Evolutionary conservation across 2,888 invertebrate genomes (phyloP), one percentile per base, ranked within the genome.

Genomic region (Trachelus iudaicus): DNA sequence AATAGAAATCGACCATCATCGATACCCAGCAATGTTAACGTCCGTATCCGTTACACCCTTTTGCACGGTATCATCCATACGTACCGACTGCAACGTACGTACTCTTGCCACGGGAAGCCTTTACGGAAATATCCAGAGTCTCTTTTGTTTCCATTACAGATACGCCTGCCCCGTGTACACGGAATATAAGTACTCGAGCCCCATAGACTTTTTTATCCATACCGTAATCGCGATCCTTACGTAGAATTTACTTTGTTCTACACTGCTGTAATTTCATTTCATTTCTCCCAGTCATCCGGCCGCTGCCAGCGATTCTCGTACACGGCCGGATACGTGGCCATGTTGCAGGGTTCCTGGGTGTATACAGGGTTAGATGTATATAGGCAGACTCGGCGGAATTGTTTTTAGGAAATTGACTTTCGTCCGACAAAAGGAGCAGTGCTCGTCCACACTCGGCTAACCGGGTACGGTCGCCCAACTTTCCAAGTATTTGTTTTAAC

Each of bases 341-440:
- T 2, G 56, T 23, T 56, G 23, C 56, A 23, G 23, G 56, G 56
- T 56, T 56, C 23, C 56, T 23, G 56, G 23, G 12, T 35, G 12
- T 35, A 35, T 35, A 35, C 35, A 35, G 12, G 35, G 12, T 35
- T 35, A 35, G 12, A 1, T 4, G 12, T 35, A 40, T 40, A 40
- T 40, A 56, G 56, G 56, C 23, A 23, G 56, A 56, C 83, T 86
- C 81, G 81, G 80, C 85, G 82, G 83, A 88, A 88, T 87, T 88
- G 88, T 88, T 88, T 88, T 87, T 86, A 85, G 85, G 85, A 88
- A 88, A 88, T 88, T 88, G 87, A 88, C 87, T 87, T 87, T 86
- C 56, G 23, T 81, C 80, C 80, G 75, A 78, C 79, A 79, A 78
- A 78, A 82, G 77, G 69, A 79, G 78, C 40, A 73, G 73, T n/a